Evolutionary conservation across 1,140 invertebrate genomes (phyloP), one percentile per base, ranked within the genome.

Genomic region (Asobara japonica): DNA sequence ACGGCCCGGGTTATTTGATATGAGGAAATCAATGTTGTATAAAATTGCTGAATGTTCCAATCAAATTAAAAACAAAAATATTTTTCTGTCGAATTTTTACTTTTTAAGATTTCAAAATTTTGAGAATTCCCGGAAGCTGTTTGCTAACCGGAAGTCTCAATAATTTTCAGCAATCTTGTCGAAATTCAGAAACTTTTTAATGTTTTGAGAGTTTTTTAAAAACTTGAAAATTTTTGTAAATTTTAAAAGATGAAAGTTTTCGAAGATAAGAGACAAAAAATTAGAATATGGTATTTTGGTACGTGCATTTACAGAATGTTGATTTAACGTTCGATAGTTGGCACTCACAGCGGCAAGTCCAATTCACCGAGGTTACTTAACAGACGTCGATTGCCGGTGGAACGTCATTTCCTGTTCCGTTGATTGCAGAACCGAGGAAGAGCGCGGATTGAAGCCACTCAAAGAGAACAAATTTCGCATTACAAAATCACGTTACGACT

Each of bases 301-400:
- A 56, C 75, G 75, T 79, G 72, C 73, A 20, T 81, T 64, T 78
- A 80, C 77, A 79, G 76, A 82, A 80, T 74, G 72, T 81, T 79
- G 79, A 62, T 80, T 81, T 80, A 77, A 79, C 74, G 69, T 80
- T 80, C 79, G 83, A 75, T 79, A 97, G 94, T 87, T 99, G 82
- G 97, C 98, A 13, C 84, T 99, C 74, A 98, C 96, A 38, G 98
- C 98, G 30, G 97, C 98, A 0, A 97, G 97, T 41, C 98, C 98
- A 0, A 90, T 99, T 62, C 96, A 96, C 86, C 91, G 97, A 60
- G 98, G 98, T 3, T 95, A 94, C 85, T 83, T 99, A 60, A 94
- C 97, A 0, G 97, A 99, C 83, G 94, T 95, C 20, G 98, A 99
- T 88, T 98, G 97, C 81, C 92, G 98, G 48, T 99, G 98, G 98